phyloP scores from a whole-genome alignment of 2,888 invertebrate genomes.

The Eumerus sabulonum region DNA sequence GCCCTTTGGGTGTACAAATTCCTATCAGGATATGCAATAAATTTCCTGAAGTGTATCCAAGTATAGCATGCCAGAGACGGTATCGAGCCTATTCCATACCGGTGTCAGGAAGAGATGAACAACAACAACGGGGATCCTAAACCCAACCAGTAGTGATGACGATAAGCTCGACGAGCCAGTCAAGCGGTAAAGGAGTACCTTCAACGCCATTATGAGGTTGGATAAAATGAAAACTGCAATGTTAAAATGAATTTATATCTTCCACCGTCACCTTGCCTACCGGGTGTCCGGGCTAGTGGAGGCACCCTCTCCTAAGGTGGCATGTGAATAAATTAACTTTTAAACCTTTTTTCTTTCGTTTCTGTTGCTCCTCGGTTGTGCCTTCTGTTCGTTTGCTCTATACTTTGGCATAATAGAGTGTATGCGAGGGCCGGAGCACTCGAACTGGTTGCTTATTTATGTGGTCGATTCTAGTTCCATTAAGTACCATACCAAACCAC shows the following conservation, averaged over 20 bases:
- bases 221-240: constrained; percentile 65
- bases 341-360: constrained; percentile 38
- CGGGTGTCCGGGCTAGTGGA: not conserved
- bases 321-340: constrained; percentile 62
- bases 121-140: not conserved
- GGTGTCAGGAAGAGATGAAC: constrained; percentile 36
- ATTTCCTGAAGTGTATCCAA: constrained; percentile 63
- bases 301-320: constrained; percentile 20
- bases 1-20: constrained; percentile 51
- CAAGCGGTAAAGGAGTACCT: constrained; percentile 19
- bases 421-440: constrained; percentile 25
- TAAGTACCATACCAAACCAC: constrained; percentile 9
- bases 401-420: constrained; percentile 57
- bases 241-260: constrained; percentile 66
- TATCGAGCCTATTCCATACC: not conserved
- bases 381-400: constrained; percentile 38
- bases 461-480: constrained; percentile 8
- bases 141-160: not conserved
- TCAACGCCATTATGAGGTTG: constrained; percentile 56
- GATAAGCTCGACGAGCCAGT: constrained; percentile 6
- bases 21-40: constrained; percentile 63
- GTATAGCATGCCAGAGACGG: constrained; percentile 24
- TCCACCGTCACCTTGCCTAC: not conserved
- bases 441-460: constrained; percentile 55
- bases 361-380: constrained; percentile 6